Base-by-base conservation (phyloP, 2,113 vertebrate genomes). In the Scomber scombrus region DNA sequence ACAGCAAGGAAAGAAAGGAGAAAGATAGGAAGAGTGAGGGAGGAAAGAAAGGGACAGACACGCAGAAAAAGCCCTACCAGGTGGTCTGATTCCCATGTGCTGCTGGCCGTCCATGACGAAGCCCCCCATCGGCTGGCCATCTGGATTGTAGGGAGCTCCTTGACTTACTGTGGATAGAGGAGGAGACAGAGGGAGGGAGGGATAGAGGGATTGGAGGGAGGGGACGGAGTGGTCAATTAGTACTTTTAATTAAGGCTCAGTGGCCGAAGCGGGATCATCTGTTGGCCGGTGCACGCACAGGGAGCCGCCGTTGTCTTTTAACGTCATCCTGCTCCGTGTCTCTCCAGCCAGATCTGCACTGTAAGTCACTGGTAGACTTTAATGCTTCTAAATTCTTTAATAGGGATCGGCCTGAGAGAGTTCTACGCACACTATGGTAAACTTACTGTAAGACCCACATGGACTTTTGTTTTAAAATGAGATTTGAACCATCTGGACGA, bases 31-130 rank as follows among this genome's bases (percentile, higher is more conserved):
- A 72, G 54, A 75, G 67, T 11, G n/a, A 83, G 52, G 62, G 72
- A 74, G 55, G 71, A 84, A 80, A 84, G 79, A 86, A 73, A 85
- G 58, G 75, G 73, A 85, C 77, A 89, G 88, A 90, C 82, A 88
- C 47, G 47, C 78, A 80, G 88, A 79, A 73, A 75, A 79, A 85
- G 84, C 78, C 96, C 96, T 97, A 99, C 98, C 98, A 97, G 98
- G 97, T 19, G 98, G 98, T 97, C 98, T 97, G 95, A 99, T 99
- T 94, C 98, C 98, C 98, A 99, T 99, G 95, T 99, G 98, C 93
- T 99, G 98, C 91, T 99, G 98, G 87, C 98, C 97, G 4, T 99
- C 98, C 98, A 99, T 99, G 94, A 99, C 98, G 29, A 99, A 99
- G 81, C 98, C 98, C 95, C 98, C 97, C 97, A 99, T 99, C 0